These are phyloP conservation scores for Cinara cedri DNA, from an alignment of 2,888 invertebrate genomes.

Conservation along the genomic window DNA sequence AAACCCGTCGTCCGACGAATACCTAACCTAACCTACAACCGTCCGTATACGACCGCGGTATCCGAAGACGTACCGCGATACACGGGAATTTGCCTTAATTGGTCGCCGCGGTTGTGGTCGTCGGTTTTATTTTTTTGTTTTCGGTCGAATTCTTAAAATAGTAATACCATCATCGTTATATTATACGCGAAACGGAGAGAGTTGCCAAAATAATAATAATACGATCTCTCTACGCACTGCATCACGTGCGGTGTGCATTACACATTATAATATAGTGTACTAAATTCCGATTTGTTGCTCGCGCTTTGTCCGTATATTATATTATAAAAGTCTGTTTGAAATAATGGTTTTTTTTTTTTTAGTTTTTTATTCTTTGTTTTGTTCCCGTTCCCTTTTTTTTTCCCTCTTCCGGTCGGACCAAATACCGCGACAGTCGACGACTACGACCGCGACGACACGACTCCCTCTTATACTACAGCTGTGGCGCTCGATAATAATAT, in stretches of 20 bases:
- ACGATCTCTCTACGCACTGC: not conserved
- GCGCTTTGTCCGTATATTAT: too few relatives aligned
- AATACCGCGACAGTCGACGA: too few relatives aligned
- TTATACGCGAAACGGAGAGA: not conserved
- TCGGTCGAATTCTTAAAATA: slow-evolving; percentile 27
- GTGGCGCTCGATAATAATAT: too few relatives aligned
- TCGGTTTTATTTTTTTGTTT: not conserved
- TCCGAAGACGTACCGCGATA: too few relatives aligned
- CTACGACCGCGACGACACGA: too few relatives aligned
- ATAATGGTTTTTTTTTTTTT: not conserved
- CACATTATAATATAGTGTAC: not conserved
- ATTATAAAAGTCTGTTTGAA: not conserved
- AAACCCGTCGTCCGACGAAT: not conserved
- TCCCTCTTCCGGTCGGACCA: too few relatives aligned
- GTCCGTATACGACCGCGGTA: too few relatives aligned
- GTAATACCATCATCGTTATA: not conserved
- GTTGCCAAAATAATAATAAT: slow-evolving; percentile 24
- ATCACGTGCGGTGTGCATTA: too few relatives aligned
- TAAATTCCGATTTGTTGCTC: not conserved
- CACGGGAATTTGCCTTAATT: not conserved
- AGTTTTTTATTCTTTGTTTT: too few relatives aligned
- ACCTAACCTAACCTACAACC: not conserved
- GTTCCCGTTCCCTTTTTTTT: too few relatives aligned
- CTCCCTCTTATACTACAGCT: too few relatives aligned
- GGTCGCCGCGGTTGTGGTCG: not conserved